These are phyloP conservation scores for Pyrocephalus nanus DNA, from an alignment of 2,797 vertebrate species.

Conservation along the genomic window DNA sequence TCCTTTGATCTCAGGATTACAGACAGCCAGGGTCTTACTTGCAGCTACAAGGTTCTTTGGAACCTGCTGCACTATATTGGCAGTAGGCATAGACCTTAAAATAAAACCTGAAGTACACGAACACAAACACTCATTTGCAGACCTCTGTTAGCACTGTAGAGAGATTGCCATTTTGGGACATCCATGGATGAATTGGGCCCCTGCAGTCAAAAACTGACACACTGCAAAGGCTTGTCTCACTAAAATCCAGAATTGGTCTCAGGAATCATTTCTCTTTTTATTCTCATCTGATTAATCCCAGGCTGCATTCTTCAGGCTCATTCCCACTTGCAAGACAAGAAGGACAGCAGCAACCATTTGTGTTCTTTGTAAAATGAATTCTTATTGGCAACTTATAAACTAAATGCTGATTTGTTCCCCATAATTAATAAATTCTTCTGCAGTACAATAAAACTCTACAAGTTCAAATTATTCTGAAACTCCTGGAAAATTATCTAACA, in stretches of 20 bases:
- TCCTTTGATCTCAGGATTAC: slow-evolving; percentile 34
- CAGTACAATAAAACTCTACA: background rate
- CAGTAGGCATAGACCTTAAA: background rate
- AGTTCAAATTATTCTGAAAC: background rate
- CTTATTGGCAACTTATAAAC: background rate
- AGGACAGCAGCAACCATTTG: background rate
- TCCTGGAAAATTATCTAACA: background rate
- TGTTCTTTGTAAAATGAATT: background rate
- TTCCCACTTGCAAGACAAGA: background rate
- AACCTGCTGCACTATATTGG: background rate
- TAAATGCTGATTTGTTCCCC: background rate
- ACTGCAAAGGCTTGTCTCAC: background rate
- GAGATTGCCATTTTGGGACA: background rate
- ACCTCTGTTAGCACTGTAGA: background rate
- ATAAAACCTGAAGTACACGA: background rate
- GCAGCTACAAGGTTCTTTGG: background rate
- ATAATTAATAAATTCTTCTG: background rate
- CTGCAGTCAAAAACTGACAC: background rate
- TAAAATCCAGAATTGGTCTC: background rate
- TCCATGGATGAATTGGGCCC: background rate
- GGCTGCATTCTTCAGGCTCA: background rate
- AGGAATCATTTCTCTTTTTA: background rate
- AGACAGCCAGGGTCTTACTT: background rate
- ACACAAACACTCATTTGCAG: background rate
- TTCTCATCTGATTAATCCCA: background rate